These are phyloP conservation scores for Ptychobarbus kaznakovi DNA, from an alignment of 2,797 vertebrate genomes.

Conservation along the genomic window DNA sequence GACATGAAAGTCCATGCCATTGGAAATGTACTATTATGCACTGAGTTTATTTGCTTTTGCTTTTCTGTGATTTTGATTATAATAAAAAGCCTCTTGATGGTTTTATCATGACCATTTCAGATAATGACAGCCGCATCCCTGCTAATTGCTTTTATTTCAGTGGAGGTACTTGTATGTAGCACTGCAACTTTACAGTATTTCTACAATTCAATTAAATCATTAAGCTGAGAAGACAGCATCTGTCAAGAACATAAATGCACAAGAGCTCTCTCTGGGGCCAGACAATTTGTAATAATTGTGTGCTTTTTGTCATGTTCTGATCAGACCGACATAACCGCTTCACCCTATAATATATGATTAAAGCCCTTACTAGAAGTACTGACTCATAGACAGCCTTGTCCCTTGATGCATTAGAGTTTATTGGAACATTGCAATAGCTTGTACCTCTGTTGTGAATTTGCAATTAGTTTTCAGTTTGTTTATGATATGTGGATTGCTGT, in stretches of 20 bases:
- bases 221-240: conserved; percentile 7
- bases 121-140: conserved; percentile 9
- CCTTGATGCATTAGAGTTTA: conserved; percentile 12
- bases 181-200: conserved; percentile 18
- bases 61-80: conserved; percentile 29
- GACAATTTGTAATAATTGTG: background rate
- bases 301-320: conserved; percentile 2
- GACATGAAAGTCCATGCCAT: background rate
- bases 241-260: conserved; percentile 17
- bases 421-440: background rate
- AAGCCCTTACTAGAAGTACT: conserved; percentile 3
- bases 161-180: conserved; percentile 14
- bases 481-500: conserved; percentile 49
- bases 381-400: background rate
- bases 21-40: background rate
- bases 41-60: conserved; percentile 6
- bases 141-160: conserved; percentile 25
- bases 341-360: background rate
- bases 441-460: background rate
- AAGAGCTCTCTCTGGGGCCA: conserved; percentile 18
- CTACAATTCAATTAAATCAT: conserved; percentile 26
- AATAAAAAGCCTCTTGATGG: conserved; percentile 26
- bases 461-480: conserved; percentile 37
- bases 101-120: conserved; percentile 21
- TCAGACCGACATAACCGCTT: background rate